These are phyloP conservation scores for Fragum fragum DNA, from an alignment of 2,888 invertebrate genomes.

Conservation along the genomic window DNA sequence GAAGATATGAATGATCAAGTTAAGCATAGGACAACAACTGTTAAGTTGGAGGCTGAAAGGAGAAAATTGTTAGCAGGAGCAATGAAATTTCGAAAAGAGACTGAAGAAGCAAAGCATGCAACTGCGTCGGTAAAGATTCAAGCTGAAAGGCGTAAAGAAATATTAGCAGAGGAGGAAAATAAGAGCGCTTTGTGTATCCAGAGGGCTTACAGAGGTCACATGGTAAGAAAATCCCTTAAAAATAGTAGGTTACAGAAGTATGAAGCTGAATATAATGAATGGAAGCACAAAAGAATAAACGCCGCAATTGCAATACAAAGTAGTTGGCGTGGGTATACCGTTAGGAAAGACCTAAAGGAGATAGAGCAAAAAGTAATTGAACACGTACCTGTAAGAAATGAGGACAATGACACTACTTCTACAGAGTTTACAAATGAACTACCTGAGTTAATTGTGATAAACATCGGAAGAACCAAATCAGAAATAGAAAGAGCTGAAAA, in stretches of 20 bases:
- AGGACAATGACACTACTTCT: not conserved
- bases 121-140: conserved; percentile 38
- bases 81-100: conserved; percentile 38
- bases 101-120: conserved; percentile 32
- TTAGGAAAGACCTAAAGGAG: conserved; percentile 46
- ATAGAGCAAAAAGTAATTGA: conserved; percentile 25
- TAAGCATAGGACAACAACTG: conserved; percentile 54
- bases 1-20: conserved; percentile 11
- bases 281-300: conserved; percentile 50
- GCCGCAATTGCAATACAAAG: conserved; percentile 61
- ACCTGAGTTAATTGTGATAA: conserved; percentile 52
- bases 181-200: conserved; percentile 54
- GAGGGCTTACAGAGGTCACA: conserved; percentile 59
- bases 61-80: conserved; percentile 52
- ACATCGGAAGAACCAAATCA: conserved; percentile 62
- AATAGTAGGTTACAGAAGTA: conserved; percentile 23
- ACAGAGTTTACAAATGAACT: conserved; percentile 10
- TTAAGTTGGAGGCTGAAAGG: conserved; percentile 63
- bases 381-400: conserved; percentile 12
- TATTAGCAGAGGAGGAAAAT: conserved; percentile 8
- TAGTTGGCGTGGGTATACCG: conserved; percentile 56
- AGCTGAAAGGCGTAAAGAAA: conserved; percentile 32
- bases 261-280: conserved; percentile 53
- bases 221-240: conserved; percentile 34
- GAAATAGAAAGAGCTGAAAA: conserved; percentile 59